A percentile compares a stretch with the other conserved stretches of the same genome.
Conservation (phyloP, 2,113 vertebrate species). For the Tursiops truncatus region DNA sequence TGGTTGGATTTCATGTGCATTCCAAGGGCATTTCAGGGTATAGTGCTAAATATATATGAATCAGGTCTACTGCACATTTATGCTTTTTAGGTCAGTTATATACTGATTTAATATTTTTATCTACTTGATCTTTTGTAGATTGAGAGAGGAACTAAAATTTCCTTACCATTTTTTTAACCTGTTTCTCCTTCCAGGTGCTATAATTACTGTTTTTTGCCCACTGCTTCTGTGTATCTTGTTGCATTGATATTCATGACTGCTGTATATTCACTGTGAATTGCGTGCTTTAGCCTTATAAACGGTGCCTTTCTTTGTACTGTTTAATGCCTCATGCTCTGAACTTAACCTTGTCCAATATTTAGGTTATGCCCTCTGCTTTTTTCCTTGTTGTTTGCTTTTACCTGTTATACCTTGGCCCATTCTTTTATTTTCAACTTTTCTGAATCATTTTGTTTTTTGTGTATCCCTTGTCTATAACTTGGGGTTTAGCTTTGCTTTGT, state of each 20-base stretch:
- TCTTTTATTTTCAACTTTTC: constrained; percentile 1
- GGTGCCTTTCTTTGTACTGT: not conserved
- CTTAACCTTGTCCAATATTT: not conserved
- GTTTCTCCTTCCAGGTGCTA: not conserved
- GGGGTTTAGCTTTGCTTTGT: not conserved
- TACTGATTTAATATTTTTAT: not conserved
- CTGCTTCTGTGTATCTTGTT: not conserved
- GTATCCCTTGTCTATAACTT: not conserved
- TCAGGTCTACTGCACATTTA: not conserved
- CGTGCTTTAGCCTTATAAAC: not conserved
- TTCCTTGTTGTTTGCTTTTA: constrained; percentile 12
- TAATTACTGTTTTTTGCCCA: not conserved
- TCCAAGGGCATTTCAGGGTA: not conserved
- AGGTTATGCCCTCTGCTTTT: not conserved
- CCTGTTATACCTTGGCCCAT: not conserved
- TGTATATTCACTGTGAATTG: not conserved
- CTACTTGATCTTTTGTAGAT: not conserved
- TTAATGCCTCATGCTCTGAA: not conserved
- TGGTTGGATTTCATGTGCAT: not conserved
- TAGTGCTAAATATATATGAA: not conserved
- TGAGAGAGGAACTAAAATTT: not conserved
- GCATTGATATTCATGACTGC: not conserved
- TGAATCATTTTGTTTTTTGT: not conserved
- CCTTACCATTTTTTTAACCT: not conserved
- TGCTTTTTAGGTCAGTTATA: not conserved